These are phyloP conservation scores for Drepanosiphum platanoidis DNA, from an alignment of 2,888 invertebrate genomes.

Conservation along the genomic window DNA sequence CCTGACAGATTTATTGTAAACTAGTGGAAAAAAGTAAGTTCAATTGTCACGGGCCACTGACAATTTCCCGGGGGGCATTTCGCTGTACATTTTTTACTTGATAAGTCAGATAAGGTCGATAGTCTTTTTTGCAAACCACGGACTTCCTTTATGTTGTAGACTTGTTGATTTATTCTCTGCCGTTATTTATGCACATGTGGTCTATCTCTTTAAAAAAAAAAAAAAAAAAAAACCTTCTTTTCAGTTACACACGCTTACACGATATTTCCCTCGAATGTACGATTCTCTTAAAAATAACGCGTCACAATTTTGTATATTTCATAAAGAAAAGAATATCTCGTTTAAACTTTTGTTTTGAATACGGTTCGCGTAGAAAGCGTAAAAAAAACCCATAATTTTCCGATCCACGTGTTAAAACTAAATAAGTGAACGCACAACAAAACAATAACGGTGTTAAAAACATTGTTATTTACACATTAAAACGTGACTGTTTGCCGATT, in stretches of 20 bases:
- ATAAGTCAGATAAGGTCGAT: constrained; percentile 34
- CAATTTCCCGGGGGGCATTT: constrained; percentile 47
- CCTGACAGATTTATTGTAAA: constrained; percentile 46
- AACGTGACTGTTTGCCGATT: no score
- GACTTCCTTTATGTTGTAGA: constrained; percentile 16
- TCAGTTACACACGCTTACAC: neutral
- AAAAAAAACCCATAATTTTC: no score
- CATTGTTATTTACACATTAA: no score
- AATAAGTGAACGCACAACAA: no score
- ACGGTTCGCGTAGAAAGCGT: neutral
- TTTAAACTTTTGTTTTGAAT: neutral
- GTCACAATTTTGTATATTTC: neutral
- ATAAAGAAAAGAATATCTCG: neutral
- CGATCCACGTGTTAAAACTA: no score
- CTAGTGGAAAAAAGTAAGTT: constrained; percentile 21
- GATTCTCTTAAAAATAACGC: neutral
- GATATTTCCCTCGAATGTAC: neutral
- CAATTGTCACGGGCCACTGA: constrained; percentile 18
- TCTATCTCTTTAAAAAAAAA: neutral
- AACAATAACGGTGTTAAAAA: no score
- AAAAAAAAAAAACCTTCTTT: neutral
- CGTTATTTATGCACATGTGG: constrained; percentile 27
- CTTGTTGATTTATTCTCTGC: constrained; percentile 48
- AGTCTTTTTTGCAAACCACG: constrained; percentile 24
- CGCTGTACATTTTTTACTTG: constrained; percentile 28